These are phyloP conservation scores for Nautilus pompilius DNA, from an alignment of 1,140 invertebrate species.

Conservation along the genomic window DNA sequence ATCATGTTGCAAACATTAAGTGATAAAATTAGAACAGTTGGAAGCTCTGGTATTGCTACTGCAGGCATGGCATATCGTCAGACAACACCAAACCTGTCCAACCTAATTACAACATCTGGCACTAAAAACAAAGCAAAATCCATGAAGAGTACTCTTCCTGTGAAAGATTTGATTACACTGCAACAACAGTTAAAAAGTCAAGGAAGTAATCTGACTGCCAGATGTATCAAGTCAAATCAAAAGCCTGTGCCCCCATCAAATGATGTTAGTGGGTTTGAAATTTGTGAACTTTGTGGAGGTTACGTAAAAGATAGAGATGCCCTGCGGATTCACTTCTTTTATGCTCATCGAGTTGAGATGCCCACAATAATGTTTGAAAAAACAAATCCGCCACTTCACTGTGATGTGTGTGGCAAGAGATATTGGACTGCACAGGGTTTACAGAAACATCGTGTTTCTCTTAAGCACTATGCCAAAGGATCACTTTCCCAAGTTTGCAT, in stretches of 20 bases:
- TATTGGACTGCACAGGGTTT: constrained; percentile 53
- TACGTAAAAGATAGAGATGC: constrained; percentile 51
- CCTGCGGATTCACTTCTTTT: constrained; percentile 49
- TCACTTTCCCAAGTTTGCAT: constrained; percentile 24
- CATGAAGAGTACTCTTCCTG: neutral
- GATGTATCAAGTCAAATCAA: neutral
- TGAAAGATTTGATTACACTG: neutral
- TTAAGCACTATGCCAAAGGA: constrained; percentile 17
- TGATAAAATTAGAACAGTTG: no score
- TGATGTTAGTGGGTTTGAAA: constrained; percentile 38
- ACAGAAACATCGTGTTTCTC: constrained; percentile 31
- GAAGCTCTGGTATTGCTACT: no score
- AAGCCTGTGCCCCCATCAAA: constrained; percentile 4
- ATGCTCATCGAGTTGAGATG: constrained; percentile 49
- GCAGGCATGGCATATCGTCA: no score
- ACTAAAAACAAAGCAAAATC: neutral
- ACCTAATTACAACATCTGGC: neutral
- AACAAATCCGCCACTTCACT: constrained; percentile 35
- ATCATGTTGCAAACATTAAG: no score
- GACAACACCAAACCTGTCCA: neutral
- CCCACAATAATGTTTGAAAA: constrained; percentile 38
- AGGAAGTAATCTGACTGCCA: neutral
- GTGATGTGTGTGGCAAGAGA: constrained; percentile 42
- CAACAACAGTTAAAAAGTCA: neutral
- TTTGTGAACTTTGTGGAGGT: constrained; percentile 52